A percentile compares a stretch with the other conserved stretches of the same genome.
Evolutionary conservation across 35 echinoderm and acorn worm species (phyloP).

Genomic region (Hemicentrotus pulcherrimus): DNA sequence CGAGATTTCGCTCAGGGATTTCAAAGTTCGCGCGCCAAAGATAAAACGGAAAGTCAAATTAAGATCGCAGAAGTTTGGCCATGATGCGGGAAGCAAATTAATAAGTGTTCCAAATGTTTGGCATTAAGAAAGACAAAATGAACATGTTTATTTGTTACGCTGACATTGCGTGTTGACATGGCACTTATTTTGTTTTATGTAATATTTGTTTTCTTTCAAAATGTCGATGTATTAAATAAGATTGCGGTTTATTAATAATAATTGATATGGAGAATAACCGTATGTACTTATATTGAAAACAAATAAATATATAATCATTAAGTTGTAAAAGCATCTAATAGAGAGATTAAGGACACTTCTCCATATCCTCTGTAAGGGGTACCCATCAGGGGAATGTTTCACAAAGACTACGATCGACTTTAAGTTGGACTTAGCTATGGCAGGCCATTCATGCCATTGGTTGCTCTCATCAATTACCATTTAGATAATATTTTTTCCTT

Average conservation of each 20-base stretch:
- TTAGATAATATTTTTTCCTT: too few relatives aligned
- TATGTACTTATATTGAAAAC: not conserved
- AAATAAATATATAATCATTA: not conserved
- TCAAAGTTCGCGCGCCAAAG: not conserved
- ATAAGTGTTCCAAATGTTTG: constrained; percentile 13
- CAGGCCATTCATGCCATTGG: too few relatives aligned
- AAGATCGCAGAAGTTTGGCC: constrained; percentile 9
- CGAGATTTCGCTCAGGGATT: not conserved
- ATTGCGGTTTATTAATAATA: not conserved
- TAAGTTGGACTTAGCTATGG: too few relatives aligned
- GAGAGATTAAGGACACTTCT: too few relatives aligned
- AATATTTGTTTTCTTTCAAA: too few relatives aligned
- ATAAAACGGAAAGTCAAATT: not conserved
- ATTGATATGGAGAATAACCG: not conserved
- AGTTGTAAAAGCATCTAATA: too few relatives aligned
- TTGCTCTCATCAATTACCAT: too few relatives aligned
- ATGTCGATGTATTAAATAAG: not conserved
- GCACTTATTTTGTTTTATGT: not conserved
- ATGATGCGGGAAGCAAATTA: not conserved
- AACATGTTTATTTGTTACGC: not conserved
- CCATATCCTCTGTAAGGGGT: too few relatives aligned
- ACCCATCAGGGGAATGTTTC: too few relatives aligned
- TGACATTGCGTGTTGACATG: not conserved
- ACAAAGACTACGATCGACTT: too few relatives aligned
- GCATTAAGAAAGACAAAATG: not conserved